Evolutionary conservation across 2,113 vertebrate species (phyloP).

Genomic region (Dipodomys stephensi): DNA sequence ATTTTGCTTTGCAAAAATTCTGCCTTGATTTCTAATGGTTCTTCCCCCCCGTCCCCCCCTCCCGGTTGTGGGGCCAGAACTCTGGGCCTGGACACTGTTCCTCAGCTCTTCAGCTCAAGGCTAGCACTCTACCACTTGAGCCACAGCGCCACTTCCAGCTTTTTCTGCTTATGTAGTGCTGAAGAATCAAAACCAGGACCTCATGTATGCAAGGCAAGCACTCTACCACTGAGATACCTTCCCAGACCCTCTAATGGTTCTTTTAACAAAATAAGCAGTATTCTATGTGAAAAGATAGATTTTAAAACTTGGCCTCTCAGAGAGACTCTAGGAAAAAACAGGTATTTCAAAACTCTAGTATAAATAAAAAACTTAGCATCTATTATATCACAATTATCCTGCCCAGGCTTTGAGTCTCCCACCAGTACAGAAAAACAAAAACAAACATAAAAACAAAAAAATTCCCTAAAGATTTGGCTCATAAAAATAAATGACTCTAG

Average conservation of each 20-base stretch:
- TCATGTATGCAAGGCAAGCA: too few relatives aligned
- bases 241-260: too few relatives aligned
- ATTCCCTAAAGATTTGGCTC: not conserved
- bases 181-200: too few relatives aligned
- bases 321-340: slow-evolving; percentile 42
- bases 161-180: too few relatives aligned
- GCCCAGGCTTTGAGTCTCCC: not conserved
- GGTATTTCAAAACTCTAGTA: slow-evolving; percentile 40
- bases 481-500: slow-evolving; percentile 48
- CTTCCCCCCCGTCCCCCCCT: too few relatives aligned
- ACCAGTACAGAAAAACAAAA: not conserved
- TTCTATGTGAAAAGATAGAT: not conserved
- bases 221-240: too few relatives aligned
- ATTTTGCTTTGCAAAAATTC: not conserved
- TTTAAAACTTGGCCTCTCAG: not conserved
- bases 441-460: not conserved
- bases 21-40: not conserved
- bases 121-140: too few relatives aligned
- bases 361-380: slow-evolving; percentile 19
- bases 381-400: not conserved
- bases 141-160: too few relatives aligned
- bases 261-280: not conserved
- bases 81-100: too few relatives aligned
- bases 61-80: too few relatives aligned
- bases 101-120: too few relatives aligned